These are phyloP conservation scores for Paramormyrops hopkinsi DNA, from an alignment of 2,797 vertebrate genomes.

Conservation along the genomic window DNA sequence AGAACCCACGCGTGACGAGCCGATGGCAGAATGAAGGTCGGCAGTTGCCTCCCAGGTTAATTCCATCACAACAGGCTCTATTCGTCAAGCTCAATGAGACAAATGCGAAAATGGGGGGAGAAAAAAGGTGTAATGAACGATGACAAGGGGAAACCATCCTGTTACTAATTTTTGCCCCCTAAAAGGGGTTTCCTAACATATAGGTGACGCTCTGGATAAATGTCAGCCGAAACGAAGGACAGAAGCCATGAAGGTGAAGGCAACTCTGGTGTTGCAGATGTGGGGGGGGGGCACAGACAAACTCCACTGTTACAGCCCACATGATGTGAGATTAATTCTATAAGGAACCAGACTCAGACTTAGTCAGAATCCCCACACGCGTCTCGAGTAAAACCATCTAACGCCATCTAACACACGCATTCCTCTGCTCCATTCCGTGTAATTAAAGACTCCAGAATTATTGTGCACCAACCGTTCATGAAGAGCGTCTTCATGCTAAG, in stretches of 20 bases:
- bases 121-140: neutral
- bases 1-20: neutral
- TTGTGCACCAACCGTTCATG: neutral
- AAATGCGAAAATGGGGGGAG: neutral
- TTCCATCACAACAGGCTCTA: neutral
- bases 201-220: neutral
- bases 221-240: neutral
- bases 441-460: neutral
- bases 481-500: neutral
- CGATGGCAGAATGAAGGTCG: neutral
- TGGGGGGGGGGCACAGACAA: neutral
- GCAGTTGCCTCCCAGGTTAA: neutral
- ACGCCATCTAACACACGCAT: constrained; percentile 1
- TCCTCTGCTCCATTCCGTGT: constrained; percentile 15
- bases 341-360: neutral
- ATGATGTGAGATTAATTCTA: neutral
- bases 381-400: neutral
- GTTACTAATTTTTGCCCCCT: neutral
- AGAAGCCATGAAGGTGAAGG: neutral
- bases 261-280: neutral
- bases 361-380: neutral
- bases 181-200: neutral
- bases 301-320: neutral
- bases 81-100: neutral
- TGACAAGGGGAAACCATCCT: neutral